A percentile compares a stretch with the other conserved stretches of the same genome.
Evolutionary conservation across 2,888 invertebrate genomes (phyloP).

Genomic region (Andrena trimmerana): DNA sequence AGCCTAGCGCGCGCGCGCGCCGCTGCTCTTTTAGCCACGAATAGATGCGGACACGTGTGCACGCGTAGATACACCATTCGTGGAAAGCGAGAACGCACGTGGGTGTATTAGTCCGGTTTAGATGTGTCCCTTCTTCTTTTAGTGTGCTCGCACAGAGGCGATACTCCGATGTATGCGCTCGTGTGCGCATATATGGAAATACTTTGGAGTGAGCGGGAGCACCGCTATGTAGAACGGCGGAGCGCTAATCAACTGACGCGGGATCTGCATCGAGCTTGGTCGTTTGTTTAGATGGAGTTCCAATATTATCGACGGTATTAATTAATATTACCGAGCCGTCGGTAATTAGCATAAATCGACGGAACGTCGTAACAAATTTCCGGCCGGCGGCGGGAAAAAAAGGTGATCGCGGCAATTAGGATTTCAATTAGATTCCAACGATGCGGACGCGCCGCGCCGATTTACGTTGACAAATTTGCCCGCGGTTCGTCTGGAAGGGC

Average conservation of each 20-base stretch:
- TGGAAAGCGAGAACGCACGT: background rate
- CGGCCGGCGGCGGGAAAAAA: conserved; percentile 34
- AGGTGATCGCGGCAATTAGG: conserved; percentile 56
- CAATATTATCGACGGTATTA: conserved; percentile 81
- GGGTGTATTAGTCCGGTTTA: background rate
- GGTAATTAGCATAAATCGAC: conserved; percentile 70
- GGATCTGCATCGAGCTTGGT: conserved; percentile 73
- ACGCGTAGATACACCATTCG: background rate
- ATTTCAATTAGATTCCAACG: conserved; percentile 64
- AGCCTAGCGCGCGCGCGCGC: conserved; percentile 7
- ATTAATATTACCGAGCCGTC: conserved; percentile 74
- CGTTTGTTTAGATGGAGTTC: conserved; percentile 83
- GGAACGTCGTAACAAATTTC: conserved; percentile 56
- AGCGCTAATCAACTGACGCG: conserved; percentile 75
- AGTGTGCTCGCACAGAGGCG: background rate
- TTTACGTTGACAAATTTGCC: conserved; percentile 56
- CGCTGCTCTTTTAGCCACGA: conserved; percentile 15
- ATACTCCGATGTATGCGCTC: background rate
- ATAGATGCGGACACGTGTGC: conserved; percentile 1
- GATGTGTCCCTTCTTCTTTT: background rate
- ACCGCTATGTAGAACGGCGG: conserved; percentile 41
- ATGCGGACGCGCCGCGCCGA: conserved; percentile 40
- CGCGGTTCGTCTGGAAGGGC: conserved; percentile 51
- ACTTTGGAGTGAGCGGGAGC: conserved; percentile 7
- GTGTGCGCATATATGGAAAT: background rate